Percentiles rank a stretch among this genome's conserved stretches.
Conservation (phyloP, 2,797 vertebrate species). For the Chromis chromis region DNA sequence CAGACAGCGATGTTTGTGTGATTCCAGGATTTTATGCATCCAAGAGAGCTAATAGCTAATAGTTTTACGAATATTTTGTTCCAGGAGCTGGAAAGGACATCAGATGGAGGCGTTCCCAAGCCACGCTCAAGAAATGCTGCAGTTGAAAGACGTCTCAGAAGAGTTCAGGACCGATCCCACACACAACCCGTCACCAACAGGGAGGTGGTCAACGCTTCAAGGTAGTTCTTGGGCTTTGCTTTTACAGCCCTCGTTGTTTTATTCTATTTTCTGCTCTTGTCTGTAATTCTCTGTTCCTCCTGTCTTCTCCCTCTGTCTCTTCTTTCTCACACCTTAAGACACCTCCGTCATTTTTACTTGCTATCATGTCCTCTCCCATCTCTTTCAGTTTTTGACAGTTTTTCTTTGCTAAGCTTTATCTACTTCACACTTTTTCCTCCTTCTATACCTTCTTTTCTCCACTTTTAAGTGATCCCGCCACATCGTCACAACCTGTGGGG, state of each 20-base stretch:
- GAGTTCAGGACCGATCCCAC: constrained; percentile 92
- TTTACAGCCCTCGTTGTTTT: too few species aligned
- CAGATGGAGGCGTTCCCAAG: constrained; percentile 89
- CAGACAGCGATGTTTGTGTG: too few species aligned
- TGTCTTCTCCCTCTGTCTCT: neutral
- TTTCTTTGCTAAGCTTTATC: neutral
- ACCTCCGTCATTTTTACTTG: neutral
- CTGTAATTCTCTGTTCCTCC: neutral
- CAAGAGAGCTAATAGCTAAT: neutral
- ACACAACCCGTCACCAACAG: constrained; percentile 93
- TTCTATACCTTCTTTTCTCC: constrained; percentile 27
- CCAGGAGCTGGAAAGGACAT: constrained; percentile 94
- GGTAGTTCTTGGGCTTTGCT: constrained; percentile 80
- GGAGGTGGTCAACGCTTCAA: constrained; percentile 92
- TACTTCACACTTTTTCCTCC: neutral
- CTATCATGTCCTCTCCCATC: neutral
- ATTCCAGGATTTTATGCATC: too few species aligned
- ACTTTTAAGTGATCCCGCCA: constrained; percentile 85
- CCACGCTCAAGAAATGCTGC: constrained; percentile 90
- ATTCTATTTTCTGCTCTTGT: too few species aligned
- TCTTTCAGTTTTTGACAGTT: neutral
- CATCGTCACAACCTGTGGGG: constrained; percentile 85
- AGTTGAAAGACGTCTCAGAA: constrained; percentile 90
- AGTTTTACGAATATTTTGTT: neutral
- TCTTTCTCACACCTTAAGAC: neutral